These are phyloP conservation scores for Orestias chungarensis DNA, from an alignment of 2,797 vertebrate species.

Conservation along the genomic window DNA sequence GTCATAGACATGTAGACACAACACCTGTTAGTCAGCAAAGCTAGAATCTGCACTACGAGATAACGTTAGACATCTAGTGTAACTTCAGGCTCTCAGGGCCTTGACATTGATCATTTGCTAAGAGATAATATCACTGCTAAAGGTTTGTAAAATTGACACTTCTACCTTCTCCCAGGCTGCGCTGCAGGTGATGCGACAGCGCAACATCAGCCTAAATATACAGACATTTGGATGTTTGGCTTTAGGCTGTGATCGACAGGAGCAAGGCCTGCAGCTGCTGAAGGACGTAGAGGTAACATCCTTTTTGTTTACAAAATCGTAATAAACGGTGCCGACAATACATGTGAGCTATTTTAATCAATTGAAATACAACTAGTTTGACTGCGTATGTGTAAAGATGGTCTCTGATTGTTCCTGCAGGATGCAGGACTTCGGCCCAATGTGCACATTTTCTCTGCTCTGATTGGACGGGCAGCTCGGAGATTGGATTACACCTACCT, in stretches of 20 bases:
- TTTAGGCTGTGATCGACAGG: conserved; percentile 80
- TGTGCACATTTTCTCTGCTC: conserved; percentile 85
- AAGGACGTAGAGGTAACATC: conserved; percentile 66
- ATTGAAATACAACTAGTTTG: neutral
- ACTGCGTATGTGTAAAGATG: neutral
- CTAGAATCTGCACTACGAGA: neutral
- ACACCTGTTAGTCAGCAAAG: neutral
- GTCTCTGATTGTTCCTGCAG: conserved; percentile 67
- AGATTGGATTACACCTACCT: conserved; percentile 90
- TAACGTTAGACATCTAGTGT: neutral
- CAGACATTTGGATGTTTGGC: conserved; percentile 90
- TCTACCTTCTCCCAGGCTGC: conserved; percentile 75
- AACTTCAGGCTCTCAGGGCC: neutral
- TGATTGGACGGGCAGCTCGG: conserved; percentile 85
- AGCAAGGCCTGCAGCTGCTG: conserved; percentile 88
- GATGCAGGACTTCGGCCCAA: conserved; percentile 84
- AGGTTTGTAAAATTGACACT: neutral
- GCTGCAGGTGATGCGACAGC: conserved; percentile 82
- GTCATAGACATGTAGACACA: neutral
- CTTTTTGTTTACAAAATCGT: neutral
- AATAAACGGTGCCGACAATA: neutral
- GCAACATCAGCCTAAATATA: conserved; percentile 77
- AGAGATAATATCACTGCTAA: neutral
- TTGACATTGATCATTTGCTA: neutral
- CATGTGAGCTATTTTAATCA: neutral